Conservation (phyloP, 1,140 invertebrate species). For the Leptoteleia sp. region DNA sequence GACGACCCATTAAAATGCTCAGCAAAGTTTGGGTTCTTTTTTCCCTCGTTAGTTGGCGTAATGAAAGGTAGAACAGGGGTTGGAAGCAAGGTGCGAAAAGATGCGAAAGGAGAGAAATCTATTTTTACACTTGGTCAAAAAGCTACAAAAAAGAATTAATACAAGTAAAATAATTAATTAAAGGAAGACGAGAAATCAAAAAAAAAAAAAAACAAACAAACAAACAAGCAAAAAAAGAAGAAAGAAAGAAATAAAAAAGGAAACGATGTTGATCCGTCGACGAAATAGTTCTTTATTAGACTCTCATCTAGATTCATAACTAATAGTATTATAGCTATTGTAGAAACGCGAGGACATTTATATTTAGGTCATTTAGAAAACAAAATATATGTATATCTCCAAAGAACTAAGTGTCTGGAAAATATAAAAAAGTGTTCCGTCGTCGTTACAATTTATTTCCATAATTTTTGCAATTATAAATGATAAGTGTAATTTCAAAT, state of each 20-base stretch:
- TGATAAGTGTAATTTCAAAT: too few species aligned
- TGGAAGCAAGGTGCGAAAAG: too few species aligned
- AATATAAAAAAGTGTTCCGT: slow-evolving; percentile 40
- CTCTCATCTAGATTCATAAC: slow-evolving; percentile 67
- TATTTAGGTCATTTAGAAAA: slow-evolving; percentile 30
- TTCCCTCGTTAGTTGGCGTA: too few species aligned
- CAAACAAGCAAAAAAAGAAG: slow-evolving; percentile 44
- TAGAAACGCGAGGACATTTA: slow-evolving; percentile 72
- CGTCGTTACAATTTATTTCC: slow-evolving; percentile 1
- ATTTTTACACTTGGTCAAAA: too few species aligned
- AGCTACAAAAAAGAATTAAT: too few species aligned
- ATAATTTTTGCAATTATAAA: too few species aligned
- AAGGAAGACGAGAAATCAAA: too few species aligned
- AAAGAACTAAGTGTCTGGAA: slow-evolving; percentile 10
- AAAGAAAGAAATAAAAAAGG: slow-evolving; percentile 20
- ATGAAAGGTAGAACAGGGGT: too few species aligned
- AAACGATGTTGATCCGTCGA: slow-evolving; percentile 48
- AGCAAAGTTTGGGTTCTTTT: too few species aligned
- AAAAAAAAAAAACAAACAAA: slow-evolving; percentile 11
- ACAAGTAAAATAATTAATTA: too few species aligned
- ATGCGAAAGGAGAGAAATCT: too few species aligned
- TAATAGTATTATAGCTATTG: slow-evolving; percentile 60
- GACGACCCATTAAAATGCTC: too few species aligned
- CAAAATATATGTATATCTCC: background rate
- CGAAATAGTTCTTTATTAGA: slow-evolving; percentile 64